A percentile compares a stretch with the other conserved stretches of the same genome.
Evolutionary conservation across 2,113 vertebrate species (phyloP).

Genomic region (Haemorhous mexicanus): DNA sequence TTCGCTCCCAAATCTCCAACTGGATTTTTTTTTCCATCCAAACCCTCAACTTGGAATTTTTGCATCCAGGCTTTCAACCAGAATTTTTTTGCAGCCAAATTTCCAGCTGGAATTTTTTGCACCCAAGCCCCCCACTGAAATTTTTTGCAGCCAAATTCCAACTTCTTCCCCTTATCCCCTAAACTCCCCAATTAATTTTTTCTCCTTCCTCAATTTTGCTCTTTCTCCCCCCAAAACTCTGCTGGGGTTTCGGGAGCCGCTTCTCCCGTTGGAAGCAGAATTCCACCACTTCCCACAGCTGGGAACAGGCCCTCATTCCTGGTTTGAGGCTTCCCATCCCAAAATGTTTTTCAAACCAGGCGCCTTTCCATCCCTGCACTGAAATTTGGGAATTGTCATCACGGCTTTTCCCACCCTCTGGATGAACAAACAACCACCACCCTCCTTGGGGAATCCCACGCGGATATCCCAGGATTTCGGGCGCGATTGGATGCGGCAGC

Average conservation of each 20-base stretch:
- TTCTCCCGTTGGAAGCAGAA: neutral
- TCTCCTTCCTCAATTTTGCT: neutral
- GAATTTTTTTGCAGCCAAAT: neutral
- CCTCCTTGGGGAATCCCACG: accelerated
- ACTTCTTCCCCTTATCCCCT: neutral
- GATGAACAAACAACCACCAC: accelerated
- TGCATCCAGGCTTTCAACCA: neutral
- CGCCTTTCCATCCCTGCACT: accelerated
- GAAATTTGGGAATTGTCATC: neutral
- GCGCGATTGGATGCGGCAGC: accelerated
- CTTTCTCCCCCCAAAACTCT: accelerated
- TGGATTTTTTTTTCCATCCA: neutral
- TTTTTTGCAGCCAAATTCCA: neutral
- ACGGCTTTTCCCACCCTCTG: neutral
- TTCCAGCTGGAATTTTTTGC: neutral
- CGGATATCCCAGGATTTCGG: neutral
- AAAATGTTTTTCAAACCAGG: neutral
- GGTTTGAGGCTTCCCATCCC: accelerated
- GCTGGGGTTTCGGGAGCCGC: accelerated
- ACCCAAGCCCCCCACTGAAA: accelerated
- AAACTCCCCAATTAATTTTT: neutral
- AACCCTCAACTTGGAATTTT: neutral
- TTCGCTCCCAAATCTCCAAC: neutral
- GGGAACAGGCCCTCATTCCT: neutral
- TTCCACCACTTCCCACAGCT: neutral